A percentile compares a stretch with the other conserved stretches of the same genome.
Evolutionary conservation across 2,888 invertebrate species (phyloP).

Genomic region (Heteromurus nitidus): DNA sequence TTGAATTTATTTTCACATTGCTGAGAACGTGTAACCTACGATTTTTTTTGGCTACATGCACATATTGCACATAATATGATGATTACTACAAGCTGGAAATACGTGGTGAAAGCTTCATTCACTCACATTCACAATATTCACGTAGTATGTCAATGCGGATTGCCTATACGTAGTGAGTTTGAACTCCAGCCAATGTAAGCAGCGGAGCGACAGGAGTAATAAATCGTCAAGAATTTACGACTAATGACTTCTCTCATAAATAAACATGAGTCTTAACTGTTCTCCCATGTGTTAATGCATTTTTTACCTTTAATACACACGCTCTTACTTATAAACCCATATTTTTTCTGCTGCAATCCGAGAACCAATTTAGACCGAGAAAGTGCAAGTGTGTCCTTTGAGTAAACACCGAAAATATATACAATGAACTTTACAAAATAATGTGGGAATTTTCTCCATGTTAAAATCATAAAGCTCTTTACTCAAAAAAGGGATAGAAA

Average conservation of each 20-base stretch:
- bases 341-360: conserved; percentile 21
- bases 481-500: no score
- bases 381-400: conserved; percentile 15
- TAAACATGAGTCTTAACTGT: no score
- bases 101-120: conserved; percentile 47
- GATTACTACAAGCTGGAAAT: background rate
- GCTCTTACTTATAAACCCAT: conserved; percentile 16
- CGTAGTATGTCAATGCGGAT: conserved; percentile 39
- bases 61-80: no score
- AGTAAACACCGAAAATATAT: conserved; percentile 4
- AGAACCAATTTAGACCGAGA: conserved; percentile 19
- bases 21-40: no score
- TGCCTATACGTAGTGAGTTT: conserved; percentile 39
- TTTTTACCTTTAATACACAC: background rate
- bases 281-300: conserved; percentile 11
- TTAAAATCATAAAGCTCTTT: no score
- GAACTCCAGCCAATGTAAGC: conserved; percentile 62
- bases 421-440: conserved; percentile 28
- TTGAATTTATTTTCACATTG: no score
- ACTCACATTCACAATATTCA: no score
- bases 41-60: no score
- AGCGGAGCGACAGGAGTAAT: conserved; percentile 55
- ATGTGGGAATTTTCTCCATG: conserved; percentile 20
- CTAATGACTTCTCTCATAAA: conserved; percentile 64
- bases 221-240: conserved; percentile 67